Evolutionary conservation across 1,140 invertebrate genomes (phyloP).

Genomic region (Lepidurus arcticus): DNA sequence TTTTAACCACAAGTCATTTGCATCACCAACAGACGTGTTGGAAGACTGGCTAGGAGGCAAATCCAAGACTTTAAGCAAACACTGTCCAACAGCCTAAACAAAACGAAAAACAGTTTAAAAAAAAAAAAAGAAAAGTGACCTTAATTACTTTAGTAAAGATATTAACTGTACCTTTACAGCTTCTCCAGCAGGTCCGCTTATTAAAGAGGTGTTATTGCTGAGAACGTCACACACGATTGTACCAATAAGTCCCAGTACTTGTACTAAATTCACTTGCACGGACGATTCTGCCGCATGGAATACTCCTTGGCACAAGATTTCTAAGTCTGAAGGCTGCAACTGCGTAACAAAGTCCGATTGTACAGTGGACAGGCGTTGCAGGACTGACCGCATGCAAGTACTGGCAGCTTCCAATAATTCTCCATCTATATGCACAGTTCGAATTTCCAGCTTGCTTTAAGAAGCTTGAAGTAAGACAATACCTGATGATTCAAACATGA

Average conservation of each 20-base stretch:
- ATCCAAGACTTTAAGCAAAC: constrained; percentile 47
- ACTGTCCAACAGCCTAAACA: constrained; percentile 44
- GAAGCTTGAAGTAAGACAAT: background rate
- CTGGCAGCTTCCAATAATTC: constrained; percentile 55
- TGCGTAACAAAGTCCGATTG: constrained; percentile 38
- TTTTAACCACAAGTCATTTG: constrained; percentile 58
- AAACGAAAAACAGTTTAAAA: constrained; percentile 37
- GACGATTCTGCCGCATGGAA: constrained; percentile 36
- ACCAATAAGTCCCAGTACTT: constrained; percentile 39
- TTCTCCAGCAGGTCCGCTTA: constrained; percentile 34
- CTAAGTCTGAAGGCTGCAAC: constrained; percentile 36
- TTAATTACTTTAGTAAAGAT: background rate
- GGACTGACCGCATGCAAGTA: constrained; percentile 57
- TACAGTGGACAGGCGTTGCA: constrained; percentile 45
- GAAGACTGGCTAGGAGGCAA: constrained; percentile 32
- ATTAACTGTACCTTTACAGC: constrained; percentile 15
- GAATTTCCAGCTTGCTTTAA: background rate
- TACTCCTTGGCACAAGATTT: constrained; percentile 40
- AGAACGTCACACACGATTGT: constrained; percentile 23
- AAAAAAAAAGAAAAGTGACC: too few species aligned
- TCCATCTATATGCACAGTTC: constrained; percentile 41
- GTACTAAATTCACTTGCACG: constrained; percentile 41
- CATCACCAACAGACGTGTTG: constrained; percentile 46
- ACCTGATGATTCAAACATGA: constrained; percentile 48
- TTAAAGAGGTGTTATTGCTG: constrained; percentile 24